Base-by-base conservation (phyloP, 2,888 invertebrate species). In the Calephelis perditalis region DNA sequence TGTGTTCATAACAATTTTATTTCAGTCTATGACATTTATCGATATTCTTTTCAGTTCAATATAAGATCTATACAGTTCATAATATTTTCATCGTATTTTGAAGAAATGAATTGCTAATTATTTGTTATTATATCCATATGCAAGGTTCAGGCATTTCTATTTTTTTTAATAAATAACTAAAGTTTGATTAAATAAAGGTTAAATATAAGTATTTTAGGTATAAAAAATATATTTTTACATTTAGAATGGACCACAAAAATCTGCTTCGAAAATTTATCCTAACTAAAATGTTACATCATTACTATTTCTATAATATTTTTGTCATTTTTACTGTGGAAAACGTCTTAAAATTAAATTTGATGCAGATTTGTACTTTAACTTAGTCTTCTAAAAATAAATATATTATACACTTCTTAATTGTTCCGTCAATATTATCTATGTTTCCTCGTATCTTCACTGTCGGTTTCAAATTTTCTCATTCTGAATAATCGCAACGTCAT, bases 401-500 rank as follows among this genome's bases (percentile, higher is more conserved):
- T 62, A 54, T 67, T 71, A 55, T 56, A 52, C 56, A 58, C 56
- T 54, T 49, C 54, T 56, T 58, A 37, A 47, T 61, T 59, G 65
- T 68, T 71, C 10, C 61, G 40, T 56, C 47, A 64, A 36, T 71
- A 74, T 72, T 86, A 87, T 79, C 86, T 86, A 52, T 73, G 74
- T 71, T 88, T 86, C 62, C 82, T 77, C 59, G 76, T 78, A 36
- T 73, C 78, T 65, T 84, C 83, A 76, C 85, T 80, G 60, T 81
- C 77, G 7, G 68, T 60, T 58, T 75, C 71, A 10, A 63, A 60
- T 12, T 72, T 69, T 40, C 71, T 76, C 63, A 74, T 81, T 65
- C 73, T 77, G 40, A 84, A 76, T 57, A 86, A 72, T 62, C 84
- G 77, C 60, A 86, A 65, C 1, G 88, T 84, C 81, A 86, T 83